Conservation (phyloP, 2,888 invertebrate species). For the Zeuzera pyrina region DNA sequence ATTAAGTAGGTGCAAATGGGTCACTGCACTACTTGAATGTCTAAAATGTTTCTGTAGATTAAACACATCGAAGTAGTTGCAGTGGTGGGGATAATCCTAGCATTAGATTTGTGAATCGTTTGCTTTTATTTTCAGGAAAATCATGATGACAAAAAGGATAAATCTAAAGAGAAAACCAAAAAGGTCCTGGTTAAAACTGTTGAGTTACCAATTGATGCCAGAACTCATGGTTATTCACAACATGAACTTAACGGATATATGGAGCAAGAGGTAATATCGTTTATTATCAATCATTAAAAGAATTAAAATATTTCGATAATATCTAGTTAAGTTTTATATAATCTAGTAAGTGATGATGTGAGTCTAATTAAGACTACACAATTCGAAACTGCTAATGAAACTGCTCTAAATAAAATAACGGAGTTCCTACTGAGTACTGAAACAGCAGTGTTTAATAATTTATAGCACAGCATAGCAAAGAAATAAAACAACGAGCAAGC, state of each 20-base stretch:
- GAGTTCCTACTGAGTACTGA: too few species aligned
- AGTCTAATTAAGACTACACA: too few species aligned
- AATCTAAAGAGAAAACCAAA: slow-evolving; percentile 75
- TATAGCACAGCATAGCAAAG: too few species aligned
- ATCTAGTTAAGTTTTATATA: too few species aligned
- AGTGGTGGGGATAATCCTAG: slow-evolving; percentile 47
- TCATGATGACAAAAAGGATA: slow-evolving; percentile 78
- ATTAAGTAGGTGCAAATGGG: slow-evolving; percentile 68
- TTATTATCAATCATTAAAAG: background rate
- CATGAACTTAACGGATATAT: slow-evolving; percentile 81
- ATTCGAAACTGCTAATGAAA: too few species aligned
- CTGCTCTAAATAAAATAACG: too few species aligned
- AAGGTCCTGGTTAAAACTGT: slow-evolving; percentile 86
- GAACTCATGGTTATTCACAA: slow-evolving; percentile 80
- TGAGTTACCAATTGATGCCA: slow-evolving; percentile 87
- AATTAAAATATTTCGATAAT: background rate
- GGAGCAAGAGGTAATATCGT: slow-evolving; percentile 82
- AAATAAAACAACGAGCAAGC: too few species aligned
- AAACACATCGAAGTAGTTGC: slow-evolving; percentile 32
- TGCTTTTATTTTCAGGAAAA: slow-evolving; percentile 59
- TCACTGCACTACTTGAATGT: slow-evolving; percentile 49
- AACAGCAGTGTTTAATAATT: too few species aligned
- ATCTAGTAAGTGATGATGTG: too few species aligned
- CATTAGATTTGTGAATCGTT: slow-evolving; percentile 40
- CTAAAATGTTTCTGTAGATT: slow-evolving; percentile 8